These are phyloP conservation scores for Plectropomus leopardus DNA, from an alignment of 2,113 vertebrate species.

Conservation along the genomic window DNA sequence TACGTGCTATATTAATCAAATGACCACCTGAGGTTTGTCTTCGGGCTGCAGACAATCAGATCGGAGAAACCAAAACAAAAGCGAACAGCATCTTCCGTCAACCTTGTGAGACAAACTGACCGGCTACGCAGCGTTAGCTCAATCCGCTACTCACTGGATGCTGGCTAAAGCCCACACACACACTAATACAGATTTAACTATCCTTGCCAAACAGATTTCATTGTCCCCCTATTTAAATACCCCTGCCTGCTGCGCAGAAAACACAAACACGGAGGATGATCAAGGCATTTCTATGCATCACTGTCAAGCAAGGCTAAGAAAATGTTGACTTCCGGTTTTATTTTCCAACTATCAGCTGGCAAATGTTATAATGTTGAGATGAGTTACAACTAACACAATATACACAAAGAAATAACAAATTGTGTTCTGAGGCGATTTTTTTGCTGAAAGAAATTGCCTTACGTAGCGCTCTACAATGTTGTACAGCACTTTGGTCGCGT, in stretches of 20 bases:
- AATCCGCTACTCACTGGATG: neutral
- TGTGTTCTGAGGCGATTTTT: fast-evolving
- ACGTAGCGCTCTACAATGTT: too few species aligned
- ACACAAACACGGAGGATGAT: conserved; percentile 76
- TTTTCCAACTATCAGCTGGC: conserved; percentile 26
- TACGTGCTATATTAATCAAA: neutral
- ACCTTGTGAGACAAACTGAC: conserved; percentile 26
- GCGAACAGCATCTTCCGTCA: conserved; percentile 39
- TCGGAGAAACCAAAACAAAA: conserved; percentile 40
- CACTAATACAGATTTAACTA: neutral
- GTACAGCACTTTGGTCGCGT: neutral
- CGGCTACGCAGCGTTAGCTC: neutral
- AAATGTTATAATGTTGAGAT: fast-evolving
- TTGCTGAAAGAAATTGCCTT: fast-evolving
- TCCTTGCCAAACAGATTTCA: neutral
- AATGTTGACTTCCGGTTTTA: conserved; percentile 17
- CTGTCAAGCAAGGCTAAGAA: fast-evolving
- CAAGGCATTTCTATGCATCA: conserved; percentile 41
- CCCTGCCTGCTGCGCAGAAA: conserved; percentile 46
- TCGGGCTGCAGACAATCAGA: conserved; percentile 3
- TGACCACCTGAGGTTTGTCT: neutral
- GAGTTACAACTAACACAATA: too few species aligned
- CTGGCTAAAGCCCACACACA: neutral
- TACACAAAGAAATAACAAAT: fast-evolving
- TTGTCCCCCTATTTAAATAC: conserved; percentile 50